These are phyloP conservation scores for Platycnemis pennipes DNA, from an alignment of 2,888 invertebrate genomes.

Conservation along the genomic window DNA sequence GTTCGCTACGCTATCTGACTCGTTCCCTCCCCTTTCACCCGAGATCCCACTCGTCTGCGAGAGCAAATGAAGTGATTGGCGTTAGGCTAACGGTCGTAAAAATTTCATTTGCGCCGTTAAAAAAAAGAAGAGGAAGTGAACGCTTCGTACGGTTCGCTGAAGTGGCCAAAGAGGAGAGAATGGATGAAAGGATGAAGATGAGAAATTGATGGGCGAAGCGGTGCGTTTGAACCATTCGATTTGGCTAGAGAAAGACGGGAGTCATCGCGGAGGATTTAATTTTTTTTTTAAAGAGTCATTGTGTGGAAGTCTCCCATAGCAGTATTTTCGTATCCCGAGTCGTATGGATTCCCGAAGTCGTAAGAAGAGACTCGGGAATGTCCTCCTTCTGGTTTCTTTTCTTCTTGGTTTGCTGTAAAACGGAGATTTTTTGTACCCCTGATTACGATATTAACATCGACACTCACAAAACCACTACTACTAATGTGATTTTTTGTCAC, in stretches of 20 bases:
- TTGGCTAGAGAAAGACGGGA: neutral
- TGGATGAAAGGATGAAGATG: neutral
- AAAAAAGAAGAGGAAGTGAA: neutral
- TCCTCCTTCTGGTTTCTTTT: too few species aligned
- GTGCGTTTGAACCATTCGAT: constrained; percentile 18
- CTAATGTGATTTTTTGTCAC: too few species aligned
- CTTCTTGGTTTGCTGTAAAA: too few species aligned
- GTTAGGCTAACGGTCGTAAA: constrained; percentile 15
- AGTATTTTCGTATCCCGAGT: neutral
- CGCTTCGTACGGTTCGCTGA: neutral
- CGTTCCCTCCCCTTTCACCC: neutral
- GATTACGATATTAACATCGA: too few species aligned
- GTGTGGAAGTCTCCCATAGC: neutral
- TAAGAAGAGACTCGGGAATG: neutral
- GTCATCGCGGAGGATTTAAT: neutral
- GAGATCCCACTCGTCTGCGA: neutral
- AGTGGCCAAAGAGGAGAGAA: neutral
- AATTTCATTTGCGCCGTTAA: constrained; percentile 32
- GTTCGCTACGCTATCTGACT: neutral
- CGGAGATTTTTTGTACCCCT: too few species aligned
- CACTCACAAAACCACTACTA: too few species aligned
- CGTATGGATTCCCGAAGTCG: neutral
- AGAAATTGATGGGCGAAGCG: constrained; percentile 2
- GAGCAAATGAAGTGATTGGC: constrained; percentile 56
- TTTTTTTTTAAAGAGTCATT: neutral